Percentiles rank a stretch among this genome's conserved stretches.
Conservation (phyloP, 2,797 vertebrate genomes). For the Hemibagrus guttatus region DNA sequence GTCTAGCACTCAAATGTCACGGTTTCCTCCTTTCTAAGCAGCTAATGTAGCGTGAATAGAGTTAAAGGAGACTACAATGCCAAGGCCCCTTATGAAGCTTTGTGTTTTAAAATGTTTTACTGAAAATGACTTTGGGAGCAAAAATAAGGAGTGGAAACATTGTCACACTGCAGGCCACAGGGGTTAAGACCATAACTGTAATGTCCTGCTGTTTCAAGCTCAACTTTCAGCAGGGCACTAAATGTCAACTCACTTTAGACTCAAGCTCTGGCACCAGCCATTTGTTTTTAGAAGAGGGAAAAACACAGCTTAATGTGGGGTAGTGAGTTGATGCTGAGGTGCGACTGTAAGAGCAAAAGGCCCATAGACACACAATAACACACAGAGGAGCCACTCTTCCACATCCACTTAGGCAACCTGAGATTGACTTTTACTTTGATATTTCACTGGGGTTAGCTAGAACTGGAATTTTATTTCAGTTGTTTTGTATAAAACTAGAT, state of each 20-base stretch:
- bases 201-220: slow-evolving; percentile 65
- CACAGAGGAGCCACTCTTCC: slow-evolving; percentile 61
- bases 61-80: background rate
- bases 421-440: background rate
- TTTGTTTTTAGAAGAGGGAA: slow-evolving; percentile 52
- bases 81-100: background rate
- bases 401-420: slow-evolving; percentile 58
- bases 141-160: slow-evolving; percentile 38
- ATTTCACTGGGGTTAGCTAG: background rate
- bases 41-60: slow-evolving; percentile 8
- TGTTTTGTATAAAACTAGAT: too few species aligned
- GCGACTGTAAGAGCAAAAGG: slow-evolving; percentile 59
- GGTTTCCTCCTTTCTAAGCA: slow-evolving; percentile 16
- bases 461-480: background rate
- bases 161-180: slow-evolving; percentile 47
- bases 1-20: background rate
- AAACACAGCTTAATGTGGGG: slow-evolving; percentile 35
- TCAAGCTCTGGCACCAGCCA: slow-evolving; percentile 54
- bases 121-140: background rate
- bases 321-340: slow-evolving; percentile 39
- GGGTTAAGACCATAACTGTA: slow-evolving; percentile 67
- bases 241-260: slow-evolving; percentile 70
- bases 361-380: slow-evolving; percentile 55
- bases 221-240: slow-evolving; percentile 62
- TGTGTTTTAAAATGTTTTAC: background rate